Conservation (phyloP, 2,797 vertebrate genomes). For the Nyctalus aviator region DNA sequence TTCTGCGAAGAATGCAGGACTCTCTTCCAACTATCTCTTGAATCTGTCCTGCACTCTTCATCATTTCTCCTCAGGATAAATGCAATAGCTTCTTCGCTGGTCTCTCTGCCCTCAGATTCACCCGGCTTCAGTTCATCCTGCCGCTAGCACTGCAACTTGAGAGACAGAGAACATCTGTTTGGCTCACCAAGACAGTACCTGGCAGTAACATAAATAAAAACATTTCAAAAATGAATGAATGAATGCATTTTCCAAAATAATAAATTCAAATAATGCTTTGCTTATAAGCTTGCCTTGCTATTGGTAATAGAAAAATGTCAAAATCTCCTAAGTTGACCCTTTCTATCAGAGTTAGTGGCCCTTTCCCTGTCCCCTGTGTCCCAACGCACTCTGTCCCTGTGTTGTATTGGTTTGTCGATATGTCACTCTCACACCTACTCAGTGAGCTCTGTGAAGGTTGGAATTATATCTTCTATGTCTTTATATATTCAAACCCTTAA, state of each 20-base stretch:
- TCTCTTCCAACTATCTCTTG: neutral
- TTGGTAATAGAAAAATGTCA: neutral
- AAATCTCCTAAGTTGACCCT: neutral
- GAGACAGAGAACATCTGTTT: neutral
- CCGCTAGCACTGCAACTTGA: neutral
- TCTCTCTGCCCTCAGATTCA: neutral
- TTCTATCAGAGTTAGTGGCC: neutral
- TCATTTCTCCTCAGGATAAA: neutral
- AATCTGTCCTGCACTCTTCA: neutral
- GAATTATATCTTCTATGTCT: neutral
- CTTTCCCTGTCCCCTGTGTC: neutral
- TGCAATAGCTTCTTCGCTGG: neutral
- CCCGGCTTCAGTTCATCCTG: neutral
- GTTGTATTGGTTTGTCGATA: neutral
- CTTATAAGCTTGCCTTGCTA: neutral
- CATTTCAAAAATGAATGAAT: neutral
- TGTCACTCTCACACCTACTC: neutral
- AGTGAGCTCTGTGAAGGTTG: neutral
- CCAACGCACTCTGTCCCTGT: neutral
- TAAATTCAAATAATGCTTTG: neutral
- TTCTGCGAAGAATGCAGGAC: neutral
- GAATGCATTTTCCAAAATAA: constrained; percentile 26
- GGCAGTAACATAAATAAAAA: constrained; percentile 19
- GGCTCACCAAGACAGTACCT: neutral
- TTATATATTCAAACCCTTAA: neutral